phyloP scores from a whole-genome alignment of 2,888 invertebrate genomes.

The Agrilus mali region DNA sequence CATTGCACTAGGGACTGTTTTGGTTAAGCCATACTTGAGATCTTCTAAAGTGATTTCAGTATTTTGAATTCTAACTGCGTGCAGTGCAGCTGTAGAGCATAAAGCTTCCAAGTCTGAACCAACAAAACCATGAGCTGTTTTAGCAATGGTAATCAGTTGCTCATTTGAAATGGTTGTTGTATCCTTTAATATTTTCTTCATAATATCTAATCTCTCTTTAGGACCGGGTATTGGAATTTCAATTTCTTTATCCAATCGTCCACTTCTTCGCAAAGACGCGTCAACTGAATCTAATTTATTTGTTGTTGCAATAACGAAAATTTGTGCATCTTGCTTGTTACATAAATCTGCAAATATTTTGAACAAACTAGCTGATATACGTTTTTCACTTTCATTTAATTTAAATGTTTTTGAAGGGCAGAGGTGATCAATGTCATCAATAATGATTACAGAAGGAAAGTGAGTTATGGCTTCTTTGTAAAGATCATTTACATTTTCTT shows the following conservation, averaged over 20 bases:
- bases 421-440: conserved; percentile 77
- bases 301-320: conserved; percentile 67
- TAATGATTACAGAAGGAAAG: conserved; percentile 63
- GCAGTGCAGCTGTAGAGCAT: conserved; percentile 58
- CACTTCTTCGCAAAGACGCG: conserved; percentile 61
- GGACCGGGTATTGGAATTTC: conserved; percentile 68
- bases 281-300: conserved; percentile 67
- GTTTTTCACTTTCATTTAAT: conserved; percentile 56
- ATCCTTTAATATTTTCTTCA: conserved; percentile 47
- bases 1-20: conserved; percentile 82
- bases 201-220: conserved; percentile 50
- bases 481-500: conserved; percentile 48
- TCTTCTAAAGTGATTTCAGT: conserved; percentile 34
- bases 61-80: conserved; percentile 38
- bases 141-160: conserved; percentile 51
- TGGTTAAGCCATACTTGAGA: conserved; percentile 49
- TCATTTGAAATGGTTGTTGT: conserved; percentile 42
- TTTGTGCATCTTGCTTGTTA: conserved; percentile 25
- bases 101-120: conserved; percentile 75
- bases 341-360: conserved; percentile 42
- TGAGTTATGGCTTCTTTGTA: conserved; percentile 58
- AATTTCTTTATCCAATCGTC: conserved; percentile 68
- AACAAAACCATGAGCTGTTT: conserved; percentile 77
- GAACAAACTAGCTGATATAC: conserved; percentile 55
- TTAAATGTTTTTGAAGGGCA: conserved; percentile 51